phyloP scores from a whole-genome alignment of 2,113 vertebrate species.

The Gymnocephalus cernua region DNA sequence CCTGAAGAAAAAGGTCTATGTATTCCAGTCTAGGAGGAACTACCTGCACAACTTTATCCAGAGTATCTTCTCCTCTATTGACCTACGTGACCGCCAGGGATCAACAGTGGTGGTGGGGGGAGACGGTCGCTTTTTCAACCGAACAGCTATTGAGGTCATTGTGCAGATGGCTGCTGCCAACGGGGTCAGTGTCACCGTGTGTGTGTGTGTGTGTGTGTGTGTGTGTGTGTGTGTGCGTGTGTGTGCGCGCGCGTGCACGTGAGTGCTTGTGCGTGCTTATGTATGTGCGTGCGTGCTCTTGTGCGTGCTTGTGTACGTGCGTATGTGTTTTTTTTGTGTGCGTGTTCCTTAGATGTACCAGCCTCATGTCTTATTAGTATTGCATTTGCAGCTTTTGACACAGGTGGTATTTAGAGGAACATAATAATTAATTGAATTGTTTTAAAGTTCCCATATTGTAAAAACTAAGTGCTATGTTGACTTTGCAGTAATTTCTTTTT shows the following conservation, averaged over 20 bases:
- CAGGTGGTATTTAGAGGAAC: not conserved
- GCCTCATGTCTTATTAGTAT: not conserved
- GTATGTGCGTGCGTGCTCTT: constrained; percentile 27
- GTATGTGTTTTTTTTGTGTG: constrained; percentile 27
- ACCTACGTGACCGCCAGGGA: constrained; percentile 95
- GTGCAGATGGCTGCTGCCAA: constrained; percentile 98
- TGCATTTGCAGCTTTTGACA: not conserved
- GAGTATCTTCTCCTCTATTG: constrained; percentile 95
- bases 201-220: constrained; percentile 47
- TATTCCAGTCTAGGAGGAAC: constrained; percentile 90
- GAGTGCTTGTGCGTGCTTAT: too few species aligned
- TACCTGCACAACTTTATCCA: constrained; percentile 98
- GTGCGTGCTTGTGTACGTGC: constrained; percentile 33
- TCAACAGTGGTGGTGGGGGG: constrained; percentile 95
- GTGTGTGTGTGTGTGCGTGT: constrained; percentile 47
- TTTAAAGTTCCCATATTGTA: too few species aligned
- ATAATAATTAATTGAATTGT: not conserved
- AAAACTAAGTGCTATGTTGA: too few species aligned
- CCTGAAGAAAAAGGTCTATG: constrained; percentile 89
- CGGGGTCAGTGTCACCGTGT: constrained; percentile 90
- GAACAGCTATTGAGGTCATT: constrained; percentile 90
- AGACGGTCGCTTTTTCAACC: constrained; percentile 96
- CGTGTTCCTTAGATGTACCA: not conserved
- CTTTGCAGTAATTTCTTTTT: too few species aligned
- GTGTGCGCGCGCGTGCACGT: too few species aligned